Percentiles rank a stretch among this genome's conserved stretches.
Conservation (phyloP, 2,888 invertebrate species). For the Polylopha cassiicola region DNA sequence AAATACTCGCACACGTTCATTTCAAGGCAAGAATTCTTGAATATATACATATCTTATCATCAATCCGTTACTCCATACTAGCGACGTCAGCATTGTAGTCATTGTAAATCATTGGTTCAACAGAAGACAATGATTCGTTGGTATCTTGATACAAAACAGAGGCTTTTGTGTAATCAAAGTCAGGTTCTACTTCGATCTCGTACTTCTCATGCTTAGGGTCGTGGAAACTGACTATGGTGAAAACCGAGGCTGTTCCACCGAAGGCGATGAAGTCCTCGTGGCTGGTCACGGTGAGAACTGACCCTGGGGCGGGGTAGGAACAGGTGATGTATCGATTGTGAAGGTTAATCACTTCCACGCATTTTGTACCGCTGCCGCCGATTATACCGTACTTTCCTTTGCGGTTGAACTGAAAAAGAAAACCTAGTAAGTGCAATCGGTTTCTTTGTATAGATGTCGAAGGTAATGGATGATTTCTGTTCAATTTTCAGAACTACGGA, state of each 20-base stretch:
- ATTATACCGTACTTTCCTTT: slow-evolving; percentile 68
- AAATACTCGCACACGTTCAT: too few relatives aligned
- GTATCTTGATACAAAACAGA: slow-evolving; percentile 10
- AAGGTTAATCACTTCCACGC: slow-evolving; percentile 65
- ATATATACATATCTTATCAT: too few relatives aligned
- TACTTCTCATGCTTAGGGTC: slow-evolving; percentile 65
- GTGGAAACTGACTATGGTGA: slow-evolving; percentile 59
- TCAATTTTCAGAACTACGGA: too few relatives aligned
- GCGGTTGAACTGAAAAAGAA: slow-evolving; percentile 56
- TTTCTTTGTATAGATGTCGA: too few relatives aligned
- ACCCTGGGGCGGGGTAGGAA: slow-evolving; percentile 57
- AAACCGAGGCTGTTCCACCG: slow-evolving; percentile 57
- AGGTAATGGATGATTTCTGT: too few relatives aligned
- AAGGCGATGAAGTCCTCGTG: slow-evolving; percentile 59
- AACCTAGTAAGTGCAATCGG: too few relatives aligned
- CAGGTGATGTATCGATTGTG: slow-evolving; percentile 66
- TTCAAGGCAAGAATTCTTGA: too few relatives aligned
- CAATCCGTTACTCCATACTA: too few relatives aligned
- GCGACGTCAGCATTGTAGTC: too few relatives aligned
- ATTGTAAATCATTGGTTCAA: too few relatives aligned
- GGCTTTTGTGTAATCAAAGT: slow-evolving; percentile 30
- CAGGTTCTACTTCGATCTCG: slow-evolving; percentile 27
- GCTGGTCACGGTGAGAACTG: slow-evolving; percentile 54
- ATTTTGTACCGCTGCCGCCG: slow-evolving; percentile 67
- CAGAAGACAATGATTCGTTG: slow-evolving; percentile 1